Percentiles rank a stretch among this genome's conserved stretches.
phyloP scores from a whole-genome alignment of 2,888 invertebrate species.

The Pristionchus arcanus region DNA sequence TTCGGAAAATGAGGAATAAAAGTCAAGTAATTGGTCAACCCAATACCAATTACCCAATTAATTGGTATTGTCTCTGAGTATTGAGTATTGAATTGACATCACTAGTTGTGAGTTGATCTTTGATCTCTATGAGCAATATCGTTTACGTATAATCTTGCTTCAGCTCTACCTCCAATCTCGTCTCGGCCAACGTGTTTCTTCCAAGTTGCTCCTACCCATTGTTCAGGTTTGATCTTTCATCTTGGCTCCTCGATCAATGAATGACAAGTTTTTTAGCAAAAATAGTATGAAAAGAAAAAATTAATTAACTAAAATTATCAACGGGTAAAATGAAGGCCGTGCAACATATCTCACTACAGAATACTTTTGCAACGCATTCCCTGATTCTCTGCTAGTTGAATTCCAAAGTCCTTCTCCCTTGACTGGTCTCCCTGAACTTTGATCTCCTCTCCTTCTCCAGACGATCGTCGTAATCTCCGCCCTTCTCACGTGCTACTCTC shows the following conservation, averaged over 20 bases:
- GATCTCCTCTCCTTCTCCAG: background rate
- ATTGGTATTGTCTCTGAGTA: no score
- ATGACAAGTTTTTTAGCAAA: conserved; percentile 59
- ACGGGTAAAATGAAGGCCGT: no score
- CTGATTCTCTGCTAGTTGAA: no score
- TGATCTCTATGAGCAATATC: background rate
- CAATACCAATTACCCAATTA: no score
- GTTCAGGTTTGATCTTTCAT: conserved; percentile 18
- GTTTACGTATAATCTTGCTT: background rate
- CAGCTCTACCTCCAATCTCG: conserved; percentile 68
- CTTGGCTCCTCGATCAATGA: background rate
- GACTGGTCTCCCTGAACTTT: background rate
- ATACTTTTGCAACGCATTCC: no score
- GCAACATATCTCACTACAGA: no score
- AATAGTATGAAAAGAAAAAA: no score
- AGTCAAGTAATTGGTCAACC: no score
- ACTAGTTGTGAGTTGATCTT: no score
- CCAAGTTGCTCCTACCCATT: conserved; percentile 63
- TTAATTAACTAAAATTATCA: no score
- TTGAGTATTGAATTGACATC: no score
- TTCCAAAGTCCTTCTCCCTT: background rate
- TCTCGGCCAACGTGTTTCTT: conserved; percentile 57
- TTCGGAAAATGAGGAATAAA: no score
- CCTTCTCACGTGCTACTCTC: conserved; percentile 81
- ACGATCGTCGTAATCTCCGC: background rate